A percentile compares a stretch with the other conserved stretches of the same genome.
Conservation (phyloP, 92 coral and sea anemone species). For the Zoanthus sociatus region DNA sequence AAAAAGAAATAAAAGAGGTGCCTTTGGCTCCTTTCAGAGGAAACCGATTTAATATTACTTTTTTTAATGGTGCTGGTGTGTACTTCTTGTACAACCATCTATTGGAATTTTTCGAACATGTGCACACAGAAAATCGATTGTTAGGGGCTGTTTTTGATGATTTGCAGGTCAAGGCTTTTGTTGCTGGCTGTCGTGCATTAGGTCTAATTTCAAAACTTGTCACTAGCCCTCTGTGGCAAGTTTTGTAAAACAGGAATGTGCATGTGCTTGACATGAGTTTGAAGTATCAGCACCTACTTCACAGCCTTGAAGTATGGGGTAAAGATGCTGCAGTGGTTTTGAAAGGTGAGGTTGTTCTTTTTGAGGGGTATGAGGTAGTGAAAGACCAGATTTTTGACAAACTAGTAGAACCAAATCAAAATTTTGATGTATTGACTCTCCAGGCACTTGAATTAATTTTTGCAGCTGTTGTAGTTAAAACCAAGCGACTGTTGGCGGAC, state of each 20-base stretch:
- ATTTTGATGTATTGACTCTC: constrained; percentile 24
- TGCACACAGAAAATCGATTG: constrained; percentile 24
- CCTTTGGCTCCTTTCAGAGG: constrained; percentile 27
- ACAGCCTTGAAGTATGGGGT: constrained; percentile 25
- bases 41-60: constrained; percentile 30
- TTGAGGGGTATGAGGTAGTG: neutral
- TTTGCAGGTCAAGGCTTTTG: constrained; percentile 22
- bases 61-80: constrained; percentile 40
- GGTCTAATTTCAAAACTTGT: constrained; percentile 18
- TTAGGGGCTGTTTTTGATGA: constrained; percentile 18
- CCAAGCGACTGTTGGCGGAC: constrained; percentile 36
- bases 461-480: constrained; percentile 37
- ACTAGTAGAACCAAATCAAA: constrained; percentile 18
- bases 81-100: constrained; percentile 16
- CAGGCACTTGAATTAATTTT: constrained; percentile 39
- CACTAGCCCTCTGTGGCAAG: constrained; percentile 14
- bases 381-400: constrained; percentile 33
- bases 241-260: constrained; percentile 12
- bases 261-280: constrained; percentile 26
- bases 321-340: constrained; percentile 17
- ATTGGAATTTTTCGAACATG: constrained; percentile 1
- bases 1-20: neutral
- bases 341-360: constrained; percentile 33
- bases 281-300: constrained; percentile 32
- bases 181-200: constrained; percentile 31